Evolutionary conservation across 2,113 vertebrate species (phyloP), one percentile per base, ranked within the genome.

Genomic region (Kobus ellipsiprymnus): DNA sequence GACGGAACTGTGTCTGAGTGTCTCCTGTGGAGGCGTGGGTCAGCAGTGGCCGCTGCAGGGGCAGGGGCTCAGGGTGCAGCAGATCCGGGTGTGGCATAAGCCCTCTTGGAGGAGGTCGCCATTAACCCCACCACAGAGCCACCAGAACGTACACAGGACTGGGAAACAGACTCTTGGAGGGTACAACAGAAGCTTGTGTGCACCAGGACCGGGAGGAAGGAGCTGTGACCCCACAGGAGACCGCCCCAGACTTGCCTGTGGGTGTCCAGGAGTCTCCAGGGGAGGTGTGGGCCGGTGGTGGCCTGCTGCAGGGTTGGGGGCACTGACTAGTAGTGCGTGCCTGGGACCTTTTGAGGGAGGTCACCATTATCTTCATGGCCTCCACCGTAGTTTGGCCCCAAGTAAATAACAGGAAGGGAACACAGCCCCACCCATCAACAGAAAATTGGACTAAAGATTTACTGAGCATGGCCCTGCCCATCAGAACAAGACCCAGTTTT

Each of bases 251-350:
- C 9, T 12, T 71, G 19, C 19, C n/a, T 36, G 19, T 23, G 19
- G 36, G 67, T 71, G 67, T 23, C 67, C n/a, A 0, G 67, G 67
- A 21, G n/a, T 36, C 19, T 21, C 67, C 2, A 5, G 67, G 0
- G 5, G 67, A 71, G 67, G 67, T 3, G n/a, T 40, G n/a, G n/a
- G n/a, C 19, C 9, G 0, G n/a, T 3, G n/a, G 4, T 71, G n/a
- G 64, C 17, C 33, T 21, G 64, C n/a, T 5, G 9, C 64, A 71
- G 64, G n/a, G 9, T 5, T 10, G 2, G n/a, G 4, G n/a, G 17
- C 64, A 36, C 9, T 2, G 17, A 21, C 17, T 2, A 0, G n/a
- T 0, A 67, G 64, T 5, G 64, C 1, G 1, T 67, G 64, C n/a
- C n/a, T 71, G n/a, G 67, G n/a, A 40, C n/a, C 19, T 40, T 71